Conservation (phyloP, 1,140 invertebrate species). For the Notospermus geniculatus region DNA sequence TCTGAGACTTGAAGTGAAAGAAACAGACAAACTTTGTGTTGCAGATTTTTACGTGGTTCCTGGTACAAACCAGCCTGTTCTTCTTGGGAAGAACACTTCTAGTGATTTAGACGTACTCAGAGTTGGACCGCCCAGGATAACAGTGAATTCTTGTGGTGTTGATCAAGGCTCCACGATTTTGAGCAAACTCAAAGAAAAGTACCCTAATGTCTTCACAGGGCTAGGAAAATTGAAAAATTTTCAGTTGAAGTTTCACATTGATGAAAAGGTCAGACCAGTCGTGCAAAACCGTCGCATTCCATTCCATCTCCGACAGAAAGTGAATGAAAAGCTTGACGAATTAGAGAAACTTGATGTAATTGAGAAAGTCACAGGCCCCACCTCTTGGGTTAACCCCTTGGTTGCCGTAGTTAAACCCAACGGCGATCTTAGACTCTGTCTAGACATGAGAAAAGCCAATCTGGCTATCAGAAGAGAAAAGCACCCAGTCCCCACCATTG, state of each 20-base stretch:
- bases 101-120: no score
- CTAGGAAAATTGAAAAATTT: no score
- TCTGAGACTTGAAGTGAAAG: no score
- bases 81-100: no score
- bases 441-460: conserved; percentile 34
- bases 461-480: conserved; percentile 28
- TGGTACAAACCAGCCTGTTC: no score
- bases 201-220: no score
- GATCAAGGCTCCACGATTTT: no score
- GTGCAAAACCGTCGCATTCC: conserved; percentile 14
- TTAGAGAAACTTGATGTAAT: conserved; percentile 28
- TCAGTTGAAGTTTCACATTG: background rate
- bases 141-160: no score
- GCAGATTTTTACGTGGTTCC: no score
- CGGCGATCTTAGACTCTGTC: conserved; percentile 32
- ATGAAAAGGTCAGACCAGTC: conserved; percentile 5
- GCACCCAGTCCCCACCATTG: conserved; percentile 30
- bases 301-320: conserved; percentile 24
- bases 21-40: no score
- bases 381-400: conserved; percentile 32
- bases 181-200: no score
- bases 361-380: conserved; percentile 29
- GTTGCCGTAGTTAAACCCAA: conserved; percentile 33
- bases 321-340: conserved; percentile 25
- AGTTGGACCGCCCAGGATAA: no score